These are phyloP conservation scores for Corvus cornix DNA, from an alignment of 2,113 vertebrate genomes.

Conservation along the genomic window DNA sequence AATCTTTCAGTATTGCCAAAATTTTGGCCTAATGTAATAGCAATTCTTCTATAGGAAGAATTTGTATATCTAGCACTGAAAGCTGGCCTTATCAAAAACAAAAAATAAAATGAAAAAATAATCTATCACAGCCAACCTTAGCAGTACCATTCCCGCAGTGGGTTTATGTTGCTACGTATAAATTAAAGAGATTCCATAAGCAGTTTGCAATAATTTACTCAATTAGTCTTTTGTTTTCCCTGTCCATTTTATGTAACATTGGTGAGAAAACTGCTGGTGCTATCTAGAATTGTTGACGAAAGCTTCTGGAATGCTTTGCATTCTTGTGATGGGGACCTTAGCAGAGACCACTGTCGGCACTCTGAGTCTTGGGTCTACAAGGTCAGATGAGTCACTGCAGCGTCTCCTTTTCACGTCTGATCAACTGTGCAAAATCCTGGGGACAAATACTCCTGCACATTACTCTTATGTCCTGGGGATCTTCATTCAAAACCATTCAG, in stretches of 20 bases:
- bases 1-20: background rate
- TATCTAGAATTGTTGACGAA: background rate
- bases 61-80: background rate
- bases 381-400: conserved; percentile 27
- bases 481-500: background rate
- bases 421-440: conserved; percentile 17
- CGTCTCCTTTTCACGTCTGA: background rate
- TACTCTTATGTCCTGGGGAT: background rate
- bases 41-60: background rate
- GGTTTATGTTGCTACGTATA: background rate
- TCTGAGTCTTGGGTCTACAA: background rate
- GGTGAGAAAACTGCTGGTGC: background rate
- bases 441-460: background rate
- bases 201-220: background rate
- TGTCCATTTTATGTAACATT: background rate
- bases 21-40: background rate
- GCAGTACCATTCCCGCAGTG: background rate
- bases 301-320: conserved; percentile 18
- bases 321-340: background rate
- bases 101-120: background rate
- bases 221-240: background rate
- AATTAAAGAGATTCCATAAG: background rate
- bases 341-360: background rate
- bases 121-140: background rate
- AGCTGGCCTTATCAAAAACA: background rate